phyloP scores from a whole-genome alignment of 2,113 vertebrate genomes.

The Percina caprodes region DNA sequence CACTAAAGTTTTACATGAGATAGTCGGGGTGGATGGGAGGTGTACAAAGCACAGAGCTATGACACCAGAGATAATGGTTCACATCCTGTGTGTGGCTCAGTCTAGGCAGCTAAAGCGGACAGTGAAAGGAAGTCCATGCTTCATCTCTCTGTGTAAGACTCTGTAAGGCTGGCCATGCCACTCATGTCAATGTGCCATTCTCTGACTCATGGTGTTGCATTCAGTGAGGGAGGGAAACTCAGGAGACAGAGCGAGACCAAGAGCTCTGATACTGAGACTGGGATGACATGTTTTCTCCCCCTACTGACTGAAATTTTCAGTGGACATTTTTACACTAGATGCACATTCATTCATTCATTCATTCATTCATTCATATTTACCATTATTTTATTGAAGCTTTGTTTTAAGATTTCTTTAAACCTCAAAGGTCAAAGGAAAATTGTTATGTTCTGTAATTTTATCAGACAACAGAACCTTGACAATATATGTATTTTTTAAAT shows the following conservation, averaged over 20 bases:
- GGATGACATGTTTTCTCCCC: constrained; percentile 76
- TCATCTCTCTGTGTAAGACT: constrained; percentile 47
- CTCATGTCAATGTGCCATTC: constrained; percentile 57
- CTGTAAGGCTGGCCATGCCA: constrained; percentile 46
- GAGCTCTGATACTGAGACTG: constrained; percentile 52
- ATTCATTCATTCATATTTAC: not conserved
- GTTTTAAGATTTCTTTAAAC: not conserved
- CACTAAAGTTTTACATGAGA: not conserved
- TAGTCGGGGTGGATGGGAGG: not conserved
- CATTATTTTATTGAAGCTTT: not conserved
- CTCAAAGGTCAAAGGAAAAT: not conserved
- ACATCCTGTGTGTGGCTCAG: not conserved
- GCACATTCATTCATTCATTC: constrained; percentile 7
- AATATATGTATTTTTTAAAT: not conserved
- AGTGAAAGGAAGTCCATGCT: constrained; percentile 35
- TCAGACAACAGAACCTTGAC: too few species aligned
- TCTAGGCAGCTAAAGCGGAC: constrained; percentile 1
- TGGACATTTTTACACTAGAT: constrained; percentile 29
- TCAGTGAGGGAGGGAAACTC: constrained; percentile 68
- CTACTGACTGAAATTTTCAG: constrained; percentile 72
- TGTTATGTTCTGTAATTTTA: not conserved
- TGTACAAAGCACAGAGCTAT: not conserved
- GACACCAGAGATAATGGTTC: not conserved
- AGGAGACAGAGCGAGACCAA: constrained; percentile 45
- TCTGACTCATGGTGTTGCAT: constrained; percentile 76